Conservation (phyloP, 2,113 vertebrate species). For the Apodemus speciosus region DNA sequence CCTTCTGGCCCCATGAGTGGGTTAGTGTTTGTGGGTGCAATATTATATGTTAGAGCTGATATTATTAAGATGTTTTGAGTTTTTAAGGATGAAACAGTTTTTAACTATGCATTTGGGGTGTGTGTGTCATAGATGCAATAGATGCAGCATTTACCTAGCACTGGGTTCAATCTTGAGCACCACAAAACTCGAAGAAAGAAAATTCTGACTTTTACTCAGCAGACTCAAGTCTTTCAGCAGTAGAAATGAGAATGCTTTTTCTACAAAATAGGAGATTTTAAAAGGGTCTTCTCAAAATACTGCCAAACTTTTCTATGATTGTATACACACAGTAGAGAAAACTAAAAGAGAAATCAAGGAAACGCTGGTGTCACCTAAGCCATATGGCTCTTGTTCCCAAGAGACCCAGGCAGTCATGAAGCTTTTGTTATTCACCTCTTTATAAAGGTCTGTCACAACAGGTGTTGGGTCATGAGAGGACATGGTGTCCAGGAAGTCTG, state of each 20-base stretch:
- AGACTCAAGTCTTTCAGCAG: background rate
- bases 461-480: constrained; percentile 67
- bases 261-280: background rate
- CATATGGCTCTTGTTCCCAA: background rate
- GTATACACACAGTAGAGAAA: background rate
- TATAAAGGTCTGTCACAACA: constrained; percentile 65
- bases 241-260: background rate
- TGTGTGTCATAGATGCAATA: background rate
- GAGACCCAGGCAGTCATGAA: background rate
- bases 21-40: background rate
- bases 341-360: constrained; percentile 52
- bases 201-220: background rate
- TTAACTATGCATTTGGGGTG: background rate
- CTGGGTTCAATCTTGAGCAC: background rate
- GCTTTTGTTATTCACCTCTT: background rate
- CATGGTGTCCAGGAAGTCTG: constrained; percentile 59
- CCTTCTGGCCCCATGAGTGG: no score
- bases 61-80: background rate
- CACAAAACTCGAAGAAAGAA: background rate
- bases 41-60: constrained; percentile 28
- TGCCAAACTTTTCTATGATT: background rate
- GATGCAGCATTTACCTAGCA: background rate
- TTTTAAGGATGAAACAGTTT: constrained; percentile 17
- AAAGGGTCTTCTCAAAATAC: constrained; percentile 44
- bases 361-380: background rate